Conservation (phyloP, 2,113 vertebrate species). For the Parus major region DNA sequence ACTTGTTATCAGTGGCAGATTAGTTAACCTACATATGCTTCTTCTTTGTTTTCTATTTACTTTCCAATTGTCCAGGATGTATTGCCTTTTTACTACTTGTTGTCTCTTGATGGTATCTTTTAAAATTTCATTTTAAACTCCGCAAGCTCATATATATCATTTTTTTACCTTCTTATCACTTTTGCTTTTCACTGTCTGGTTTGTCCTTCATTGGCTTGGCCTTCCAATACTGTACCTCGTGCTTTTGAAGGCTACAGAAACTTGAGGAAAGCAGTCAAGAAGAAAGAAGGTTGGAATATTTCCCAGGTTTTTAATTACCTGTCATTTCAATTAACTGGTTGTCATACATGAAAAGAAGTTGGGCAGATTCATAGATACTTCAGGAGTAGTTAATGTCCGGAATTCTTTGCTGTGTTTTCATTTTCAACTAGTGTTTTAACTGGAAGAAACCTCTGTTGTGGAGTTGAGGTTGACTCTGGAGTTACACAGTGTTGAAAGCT, state of each 20-base stretch:
- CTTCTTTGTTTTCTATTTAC: constrained; percentile 64
- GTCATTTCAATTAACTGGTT: constrained; percentile 75
- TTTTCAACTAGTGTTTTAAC: not conserved
- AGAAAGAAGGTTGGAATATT: constrained; percentile 90
- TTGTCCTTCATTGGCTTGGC: constrained; percentile 83
- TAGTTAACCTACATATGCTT: constrained; percentile 25
- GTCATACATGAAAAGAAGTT: constrained; percentile 54
- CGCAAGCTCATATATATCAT: constrained; percentile 76
- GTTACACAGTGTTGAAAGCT: not conserved
- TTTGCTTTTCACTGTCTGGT: constrained; percentile 80
- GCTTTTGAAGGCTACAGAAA: constrained; percentile 90
- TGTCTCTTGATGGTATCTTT: constrained; percentile 76
- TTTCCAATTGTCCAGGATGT: constrained; percentile 69
- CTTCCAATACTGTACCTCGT: constrained; percentile 79
- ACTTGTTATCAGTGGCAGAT: not conserved
- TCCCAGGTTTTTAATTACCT: constrained; percentile 80
- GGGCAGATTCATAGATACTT: constrained; percentile 41
- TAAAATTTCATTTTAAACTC: constrained; percentile 73
- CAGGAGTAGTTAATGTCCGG: not conserved
- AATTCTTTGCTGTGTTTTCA: not conserved
- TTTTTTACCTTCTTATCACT: constrained; percentile 79
- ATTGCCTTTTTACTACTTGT: constrained; percentile 76
- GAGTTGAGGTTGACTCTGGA: not conserved
- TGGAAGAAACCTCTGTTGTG: not conserved
- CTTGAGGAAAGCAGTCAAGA: constrained; percentile 85